phyloP scores from a whole-genome alignment of 1,140 invertebrate genomes.

The Diploscapter pachys region DNA sequence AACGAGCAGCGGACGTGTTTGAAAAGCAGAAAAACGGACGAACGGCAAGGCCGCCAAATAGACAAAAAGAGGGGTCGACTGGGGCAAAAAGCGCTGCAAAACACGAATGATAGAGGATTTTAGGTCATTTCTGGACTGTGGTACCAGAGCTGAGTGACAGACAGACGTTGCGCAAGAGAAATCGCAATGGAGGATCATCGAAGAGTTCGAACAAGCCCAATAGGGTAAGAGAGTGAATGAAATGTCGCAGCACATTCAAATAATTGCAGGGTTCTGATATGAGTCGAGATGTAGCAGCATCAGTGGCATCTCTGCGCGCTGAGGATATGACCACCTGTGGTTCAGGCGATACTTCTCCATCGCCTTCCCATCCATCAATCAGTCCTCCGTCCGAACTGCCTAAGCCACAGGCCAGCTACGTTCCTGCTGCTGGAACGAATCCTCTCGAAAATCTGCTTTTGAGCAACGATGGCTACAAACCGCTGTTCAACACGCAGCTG shows the following conservation, averaged over 20 bases:
- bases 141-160: slow-evolving; percentile 53
- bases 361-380: slow-evolving; percentile 18
- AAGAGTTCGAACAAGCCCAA: slow-evolving; percentile 5
- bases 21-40: not conserved
- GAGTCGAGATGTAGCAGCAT: too few relatives aligned
- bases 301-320: not conserved
- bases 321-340: slow-evolving; percentile 18
- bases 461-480: not conserved
- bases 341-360: slow-evolving; percentile 16
- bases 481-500: slow-evolving; percentile 1
- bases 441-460: too few relatives aligned
- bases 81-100: not conserved
- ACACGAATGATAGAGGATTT: slow-evolving; percentile 8
- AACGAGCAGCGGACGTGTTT: not conserved
- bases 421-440: slow-evolving; percentile 8
- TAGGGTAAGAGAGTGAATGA: not conserved
- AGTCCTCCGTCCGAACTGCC: slow-evolving; percentile 27
- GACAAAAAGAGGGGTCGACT: not conserved
- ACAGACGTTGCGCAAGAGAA: slow-evolving; percentile 43
- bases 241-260: too few relatives aligned
- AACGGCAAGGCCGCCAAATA: not conserved
- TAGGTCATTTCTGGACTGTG: slow-evolving; percentile 57
- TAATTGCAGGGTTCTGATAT: too few relatives aligned
- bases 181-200: slow-evolving; percentile 32
- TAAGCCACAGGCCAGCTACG: slow-evolving; percentile 14